Conservation (phyloP, 2,888 invertebrate species). For the Vanessa cardui region DNA sequence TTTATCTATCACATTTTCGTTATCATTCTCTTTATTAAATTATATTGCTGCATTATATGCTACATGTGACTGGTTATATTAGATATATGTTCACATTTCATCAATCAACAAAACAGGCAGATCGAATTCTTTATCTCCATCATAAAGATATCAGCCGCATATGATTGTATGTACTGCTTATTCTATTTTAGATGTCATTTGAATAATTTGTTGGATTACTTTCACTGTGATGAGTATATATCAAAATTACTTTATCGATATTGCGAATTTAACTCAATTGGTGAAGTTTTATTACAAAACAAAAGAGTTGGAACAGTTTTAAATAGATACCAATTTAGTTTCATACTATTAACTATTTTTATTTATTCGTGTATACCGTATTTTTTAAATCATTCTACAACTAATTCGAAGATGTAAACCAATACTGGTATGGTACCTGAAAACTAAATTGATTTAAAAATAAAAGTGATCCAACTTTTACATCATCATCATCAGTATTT, state of each 20-base stretch:
- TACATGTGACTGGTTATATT: slow-evolving; percentile 21
- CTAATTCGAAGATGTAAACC: no score
- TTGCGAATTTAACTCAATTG: slow-evolving; percentile 16
- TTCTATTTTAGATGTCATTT: not conserved
- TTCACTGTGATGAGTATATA: not conserved
- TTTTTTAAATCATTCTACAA: no score
- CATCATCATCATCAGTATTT: slow-evolving; percentile 13
- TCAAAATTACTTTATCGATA: slow-evolving; percentile 6
- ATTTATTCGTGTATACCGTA: no score
- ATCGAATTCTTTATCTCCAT: not conserved
- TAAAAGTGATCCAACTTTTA: slow-evolving; percentile 27
- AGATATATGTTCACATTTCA: slow-evolving; percentile 15
- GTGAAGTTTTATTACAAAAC: slow-evolving; percentile 7
- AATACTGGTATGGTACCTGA: no score
- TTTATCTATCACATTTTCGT: no score
- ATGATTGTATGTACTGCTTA: slow-evolving; percentile 1
- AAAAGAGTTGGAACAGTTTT: slow-evolving; percentile 30
- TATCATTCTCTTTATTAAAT: not conserved
- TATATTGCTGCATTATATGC: slow-evolving; percentile 26
- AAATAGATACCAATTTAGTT: slow-evolving; percentile 29
- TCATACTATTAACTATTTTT: not conserved
- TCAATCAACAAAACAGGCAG: slow-evolving; percentile 3
- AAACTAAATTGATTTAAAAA: slow-evolving; percentile 26
- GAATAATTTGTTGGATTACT: no score
- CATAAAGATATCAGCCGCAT: slow-evolving; percentile 8